phyloP scores from a whole-genome alignment of 2,113 vertebrate species.

The Okapia johnstoni region DNA sequence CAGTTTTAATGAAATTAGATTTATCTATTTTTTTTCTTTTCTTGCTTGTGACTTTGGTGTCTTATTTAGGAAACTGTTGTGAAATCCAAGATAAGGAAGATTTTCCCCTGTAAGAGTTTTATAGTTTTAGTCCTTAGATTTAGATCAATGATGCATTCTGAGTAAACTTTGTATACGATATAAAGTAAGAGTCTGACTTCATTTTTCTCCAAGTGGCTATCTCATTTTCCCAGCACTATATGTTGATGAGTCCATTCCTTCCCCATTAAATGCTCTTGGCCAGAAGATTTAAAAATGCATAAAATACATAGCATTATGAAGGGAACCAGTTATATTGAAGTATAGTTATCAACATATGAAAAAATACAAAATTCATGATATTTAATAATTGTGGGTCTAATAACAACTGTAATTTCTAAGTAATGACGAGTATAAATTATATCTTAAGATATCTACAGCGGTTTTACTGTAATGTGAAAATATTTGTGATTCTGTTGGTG shows the following conservation, averaged over 20 bases:
- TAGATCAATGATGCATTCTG: background rate
- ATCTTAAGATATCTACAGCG: background rate
- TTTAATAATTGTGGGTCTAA: background rate
- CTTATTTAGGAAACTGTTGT: background rate
- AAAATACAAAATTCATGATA: background rate
- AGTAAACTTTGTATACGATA: background rate
- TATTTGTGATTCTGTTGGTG: background rate
- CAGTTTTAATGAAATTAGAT: background rate
- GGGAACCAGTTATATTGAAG: background rate
- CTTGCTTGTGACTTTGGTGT: background rate
- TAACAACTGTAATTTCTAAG: background rate
- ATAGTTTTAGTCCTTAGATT: background rate
- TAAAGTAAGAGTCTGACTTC: background rate
- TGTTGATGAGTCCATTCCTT: background rate
- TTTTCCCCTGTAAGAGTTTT: background rate
- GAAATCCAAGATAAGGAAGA: background rate
- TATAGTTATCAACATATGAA: slow-evolving; percentile 12
- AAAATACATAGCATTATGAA: slow-evolving; percentile 1
- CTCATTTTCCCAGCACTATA: background rate
- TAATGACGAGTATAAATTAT: background rate
- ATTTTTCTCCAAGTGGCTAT: background rate
- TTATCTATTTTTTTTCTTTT: background rate
- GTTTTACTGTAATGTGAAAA: background rate
- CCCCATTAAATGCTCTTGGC: background rate
- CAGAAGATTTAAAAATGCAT: background rate